These are phyloP conservation scores for Colletes collaris DNA, from an alignment of 2,888 invertebrate genomes.

Conservation along the genomic window DNA sequence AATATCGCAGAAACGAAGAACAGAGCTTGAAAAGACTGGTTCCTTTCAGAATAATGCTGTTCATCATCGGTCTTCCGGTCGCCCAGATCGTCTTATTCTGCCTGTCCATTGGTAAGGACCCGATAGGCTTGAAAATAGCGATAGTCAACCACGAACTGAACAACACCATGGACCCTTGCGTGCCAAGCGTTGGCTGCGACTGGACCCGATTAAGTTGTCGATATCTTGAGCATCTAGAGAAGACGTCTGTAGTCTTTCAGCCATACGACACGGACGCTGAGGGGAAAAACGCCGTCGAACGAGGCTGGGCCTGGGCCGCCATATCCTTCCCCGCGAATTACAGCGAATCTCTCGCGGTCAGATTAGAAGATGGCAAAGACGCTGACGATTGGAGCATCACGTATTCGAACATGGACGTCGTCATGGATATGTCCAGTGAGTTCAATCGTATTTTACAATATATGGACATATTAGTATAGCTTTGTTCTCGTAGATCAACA, in stretches of 20 bases:
- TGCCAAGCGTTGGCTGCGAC: constrained; percentile 85
- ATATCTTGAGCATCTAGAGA: constrained; percentile 88
- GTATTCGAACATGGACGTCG: constrained; percentile 88
- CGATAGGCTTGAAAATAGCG: constrained; percentile 89
- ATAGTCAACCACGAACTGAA: constrained; percentile 91
- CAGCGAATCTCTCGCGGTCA: constrained; percentile 87
- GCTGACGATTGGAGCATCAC: constrained; percentile 86
- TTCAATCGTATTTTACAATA: constrained; percentile 37
- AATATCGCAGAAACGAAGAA: no score
- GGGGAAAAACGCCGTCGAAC: constrained; percentile 87
- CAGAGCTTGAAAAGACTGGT: not conserved
- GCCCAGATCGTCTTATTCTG: constrained; percentile 95
- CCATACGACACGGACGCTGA: constrained; percentile 85
- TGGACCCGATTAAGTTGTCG: constrained; percentile 89
- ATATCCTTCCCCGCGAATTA: constrained; percentile 91
- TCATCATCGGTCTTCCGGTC: constrained; percentile 93
- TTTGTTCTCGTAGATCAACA: constrained; percentile 89
- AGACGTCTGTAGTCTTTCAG: constrained; percentile 87
- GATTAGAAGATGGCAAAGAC: constrained; percentile 86
- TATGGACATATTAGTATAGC: not conserved
- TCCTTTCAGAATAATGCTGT: constrained; percentile 88
- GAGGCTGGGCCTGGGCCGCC: constrained; percentile 91
- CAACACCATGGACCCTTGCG: constrained; percentile 76
- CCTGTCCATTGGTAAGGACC: constrained; percentile 94
- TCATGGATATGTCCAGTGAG: constrained; percentile 94